Base-by-base conservation (phyloP, 2,888 invertebrate species). In the Aleiodes testaceus region DNA sequence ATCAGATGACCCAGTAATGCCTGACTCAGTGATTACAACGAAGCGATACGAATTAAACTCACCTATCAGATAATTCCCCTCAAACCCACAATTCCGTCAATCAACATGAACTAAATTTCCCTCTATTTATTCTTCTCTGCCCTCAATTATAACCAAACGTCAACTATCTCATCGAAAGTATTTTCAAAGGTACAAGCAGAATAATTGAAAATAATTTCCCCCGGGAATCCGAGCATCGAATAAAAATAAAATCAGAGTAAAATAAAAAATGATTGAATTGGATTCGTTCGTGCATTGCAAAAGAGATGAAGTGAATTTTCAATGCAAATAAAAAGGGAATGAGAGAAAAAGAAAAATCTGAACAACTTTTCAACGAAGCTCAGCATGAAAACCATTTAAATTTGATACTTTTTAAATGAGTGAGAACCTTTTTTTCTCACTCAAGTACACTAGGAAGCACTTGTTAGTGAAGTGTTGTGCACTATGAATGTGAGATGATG, bases 141-240 rank as follows among this genome's bases (percentile, higher is more conserved):
- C 36, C 11, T 36, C 55, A 11, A 16, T 42, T 16, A 59, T 59
- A 18, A 16, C 36, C 9, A 59, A 36, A 36, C 36, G 36, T 36
- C 7, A 36, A 36, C 6, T 9, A 36, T 36, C 9, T 9, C 36
- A 36, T 36, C 36, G 42, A 42, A 59, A 59, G 36, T 59, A 30
- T 36, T 59, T 42, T 36, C 14, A 42, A 59, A 59, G 18, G 36
- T 42, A 59, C 18, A 12, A 42, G 36, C 3, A 36, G 59, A 59
- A 59, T 59, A 59, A 59, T 59, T 36, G 59, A 59, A 16, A 59
- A 59, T 59, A 59, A 59, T 59, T 59, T 59, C 59, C 59, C 59
- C 16, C 42, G 59, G 59, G 59, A 42, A 59, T 9, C 18, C 36
- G 16, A 36, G 42, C 7, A 42, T 16, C 16, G 16, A 36, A 59